Percentiles rank a stretch among this genome's conserved stretches.
These are phyloP conservation scores for Haliclona indistincta DNA, from an alignment of 37 sponge, comb jelly and placozoan species.

Conservation along the genomic window DNA sequence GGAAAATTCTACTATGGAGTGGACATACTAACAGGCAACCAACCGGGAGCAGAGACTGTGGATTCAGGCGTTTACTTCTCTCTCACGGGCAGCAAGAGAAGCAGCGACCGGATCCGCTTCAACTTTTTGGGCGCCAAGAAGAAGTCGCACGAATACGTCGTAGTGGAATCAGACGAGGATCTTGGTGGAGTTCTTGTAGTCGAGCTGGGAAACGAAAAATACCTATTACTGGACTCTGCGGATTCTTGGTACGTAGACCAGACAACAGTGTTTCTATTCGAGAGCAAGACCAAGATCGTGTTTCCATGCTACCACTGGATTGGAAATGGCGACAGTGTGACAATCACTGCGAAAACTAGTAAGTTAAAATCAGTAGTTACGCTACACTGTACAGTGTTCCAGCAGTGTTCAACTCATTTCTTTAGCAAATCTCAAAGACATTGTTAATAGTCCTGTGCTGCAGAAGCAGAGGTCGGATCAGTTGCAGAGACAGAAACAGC, in stretches of 20 bases:
- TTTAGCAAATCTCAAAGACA: slow-evolving; percentile 25
- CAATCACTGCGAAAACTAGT: slow-evolving; percentile 17
- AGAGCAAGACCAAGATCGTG: neutral
- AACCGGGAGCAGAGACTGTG: neutral
- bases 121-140: too few species aligned
- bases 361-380: too few species aligned
- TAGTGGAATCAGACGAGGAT: too few species aligned
- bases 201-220: too few species aligned
- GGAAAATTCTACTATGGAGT: neutral
- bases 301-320: slow-evolving; percentile 54
- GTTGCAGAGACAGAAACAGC: neutral
- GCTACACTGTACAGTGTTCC: too few species aligned
- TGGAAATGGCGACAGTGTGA: neutral
- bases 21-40: neutral
- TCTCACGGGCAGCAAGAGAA: neutral
- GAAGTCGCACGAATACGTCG: too few species aligned
- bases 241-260: neutral
- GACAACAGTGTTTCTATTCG: neutral
- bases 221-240: too few species aligned
- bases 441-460: slow-evolving; percentile 14
- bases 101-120: too few species aligned
- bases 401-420: too few species aligned
- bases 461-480: slow-evolving; percentile 11
- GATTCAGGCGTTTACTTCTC: neutral
- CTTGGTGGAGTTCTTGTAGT: too few species aligned